Base-by-base conservation (phyloP, 1,140 invertebrate species). In the Meloidogyne chitwoodi region DNA sequence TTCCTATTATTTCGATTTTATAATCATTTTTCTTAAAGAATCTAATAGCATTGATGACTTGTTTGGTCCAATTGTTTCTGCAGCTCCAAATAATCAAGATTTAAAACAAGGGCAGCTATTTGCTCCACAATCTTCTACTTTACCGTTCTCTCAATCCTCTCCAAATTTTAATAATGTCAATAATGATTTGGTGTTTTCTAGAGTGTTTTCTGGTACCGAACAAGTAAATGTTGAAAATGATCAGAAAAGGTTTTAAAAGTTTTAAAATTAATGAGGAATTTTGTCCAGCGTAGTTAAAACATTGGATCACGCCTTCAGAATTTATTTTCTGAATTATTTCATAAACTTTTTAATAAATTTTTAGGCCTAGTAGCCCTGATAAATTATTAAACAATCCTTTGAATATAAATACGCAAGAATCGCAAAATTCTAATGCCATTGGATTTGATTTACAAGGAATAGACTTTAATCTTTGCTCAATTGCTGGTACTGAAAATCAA, bases 11-110 rank as follows among this genome's bases (percentile, higher is more conserved):
- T n/a, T n/a, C n/a, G n/a, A n/a, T n/a, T n/a, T n/a, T n/a, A n/a
- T n/a, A n/a, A n/a, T n/a, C n/a, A n/a, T n/a, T 48, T 48, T 22
- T 44, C 41, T 16, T 44, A 2, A 56, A 56, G 48, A 56, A 4
- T 56, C 48, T 0, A 56, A 56, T n/a, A 56, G 26, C 19, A 75
- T 77, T 12, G 76, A 75, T n/a, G 76, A 77, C 75, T 66, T 77
- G 31, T 77, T 77, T 56, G 64, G 48, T 31, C 22, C 76, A 12
- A 65, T 44, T 38, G 67, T 48, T n/a, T 44, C 67, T 12, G 48
- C 48, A n/a, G 48, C 48, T 56, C 48, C 48, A 56, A 22, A n/a
- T n/a, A n/a, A n/a, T 56, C 48, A 56, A 22, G n/a, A n/a, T n/a
- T 19, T n/a, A 56, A 19, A 56, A 14, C 48, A 56, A 56, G 19